Percentiles rank a stretch among this genome's conserved stretches.
These are phyloP conservation scores for Thymelicus lineola DNA, from an alignment of 2,888 invertebrate genomes.

Conservation along the genomic window DNA sequence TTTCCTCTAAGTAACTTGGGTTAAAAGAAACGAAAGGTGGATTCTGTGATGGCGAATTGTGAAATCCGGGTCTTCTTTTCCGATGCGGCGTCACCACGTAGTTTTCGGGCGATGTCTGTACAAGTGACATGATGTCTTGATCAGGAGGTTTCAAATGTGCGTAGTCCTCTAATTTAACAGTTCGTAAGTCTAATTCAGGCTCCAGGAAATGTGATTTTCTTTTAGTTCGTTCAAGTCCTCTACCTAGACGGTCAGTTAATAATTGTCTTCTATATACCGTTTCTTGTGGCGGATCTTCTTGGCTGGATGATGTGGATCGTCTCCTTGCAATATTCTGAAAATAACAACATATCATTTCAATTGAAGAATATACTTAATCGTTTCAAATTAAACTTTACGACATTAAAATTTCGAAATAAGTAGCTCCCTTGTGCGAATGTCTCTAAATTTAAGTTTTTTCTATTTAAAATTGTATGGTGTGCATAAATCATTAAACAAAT, in stretches of 20 bases:
- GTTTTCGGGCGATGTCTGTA: constrained; percentile 90
- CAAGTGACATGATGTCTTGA: constrained; percentile 88
- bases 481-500: no score
- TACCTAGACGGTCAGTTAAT: constrained; percentile 85
- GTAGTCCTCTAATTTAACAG: constrained; percentile 88
- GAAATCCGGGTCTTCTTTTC: constrained; percentile 94
- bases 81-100: constrained; percentile 95
- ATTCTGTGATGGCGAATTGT: constrained; percentile 94
- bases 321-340: constrained; percentile 77
- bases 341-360: neutral
- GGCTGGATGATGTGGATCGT: constrained; percentile 81
- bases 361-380: no score
- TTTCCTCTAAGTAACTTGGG: constrained; percentile 90
- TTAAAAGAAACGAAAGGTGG: constrained; percentile 94
- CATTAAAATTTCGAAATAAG: no score
- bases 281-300: constrained; percentile 81
- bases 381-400: neutral
- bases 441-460: no score
- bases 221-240: constrained; percentile 86
- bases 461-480: no score
- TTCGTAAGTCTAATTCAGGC: constrained; percentile 88
- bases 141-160: constrained; percentile 88
- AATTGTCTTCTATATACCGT: constrained; percentile 86
- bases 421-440: no score
- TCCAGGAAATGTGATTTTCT: constrained; percentile 87